Evolutionary conservation across 2,113 vertebrate species (phyloP), one percentile per base, ranked within the genome.

Genomic region (Pachycephala philippinensis): DNA sequence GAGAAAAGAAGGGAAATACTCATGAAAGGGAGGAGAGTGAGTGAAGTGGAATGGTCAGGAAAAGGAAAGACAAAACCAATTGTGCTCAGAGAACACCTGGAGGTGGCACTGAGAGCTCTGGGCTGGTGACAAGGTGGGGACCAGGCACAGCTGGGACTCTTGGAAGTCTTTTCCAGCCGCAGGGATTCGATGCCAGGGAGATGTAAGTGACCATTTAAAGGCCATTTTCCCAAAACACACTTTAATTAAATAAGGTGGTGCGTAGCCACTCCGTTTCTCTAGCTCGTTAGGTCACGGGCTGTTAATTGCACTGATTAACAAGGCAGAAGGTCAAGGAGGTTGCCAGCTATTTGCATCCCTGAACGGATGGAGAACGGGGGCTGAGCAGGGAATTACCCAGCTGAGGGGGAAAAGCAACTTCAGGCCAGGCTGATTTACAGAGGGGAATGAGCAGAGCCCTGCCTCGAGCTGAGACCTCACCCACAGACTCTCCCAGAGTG

Each of bases 81-180:
- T 11, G 23, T 13, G 33, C 1, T 16, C 45, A 20, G 15, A 33
- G 45, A 66, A 4, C 30, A 5, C 4, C 61, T 40, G 87, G 61
- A 53, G 21, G n/a, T 24, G 69, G 7, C 69, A 59, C 52, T 30
- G 11, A 3, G 28, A 0, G 69, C 68, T n/a, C 69, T 39, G 68
- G 40, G 49, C 64, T 39, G 23, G 52, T 2, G 47, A 53, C 47
- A 24, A 30, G 28, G 39, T 8, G 47, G 54, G n/a, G 11, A 50
- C 3, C 0, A 0, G 39, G 7, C 35, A 33, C 13, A 24, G 53
- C 2, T 1, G 11, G 59, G 31, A 33, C 59, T 16, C 24, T 7
- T 18, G 54, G 61, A 40, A 28, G 15, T 5, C 23, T 47, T 18
- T 22, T 47, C 45, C 69, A 53, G 1, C 61, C 45, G 18, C n/a